Evolutionary conservation across 30 jellyfish, hydroid and myxozoan species (phyloP), one percentile per base, ranked within the genome.

Genomic region (Aurelia sp.): DNA sequence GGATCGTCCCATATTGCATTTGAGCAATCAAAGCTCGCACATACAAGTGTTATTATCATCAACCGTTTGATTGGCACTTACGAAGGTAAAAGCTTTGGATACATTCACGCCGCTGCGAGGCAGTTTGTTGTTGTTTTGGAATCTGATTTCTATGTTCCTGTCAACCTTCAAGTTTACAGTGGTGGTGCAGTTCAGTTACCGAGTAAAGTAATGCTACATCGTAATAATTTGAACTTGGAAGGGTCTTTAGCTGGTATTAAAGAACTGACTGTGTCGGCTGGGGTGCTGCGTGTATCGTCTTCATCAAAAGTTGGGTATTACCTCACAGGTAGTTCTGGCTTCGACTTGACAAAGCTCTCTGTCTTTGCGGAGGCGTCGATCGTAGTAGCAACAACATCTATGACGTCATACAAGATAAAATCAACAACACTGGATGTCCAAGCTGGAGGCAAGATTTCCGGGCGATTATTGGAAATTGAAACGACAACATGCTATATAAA

Each of bases 1-100:
- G 88, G 94, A 24, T 73, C 83, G 11, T 81, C 94, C 44, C 94
- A 85, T 62, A 30, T 85, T 38, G 94, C 87, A 50, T 85, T 85
- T 75, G 88, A 85, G 58, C 82, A 64, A 19, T 11, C 66, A 7
- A 68, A 62, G 2, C 88, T 35, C 2, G 76, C 74, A 3, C 35
- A 59, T 19, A 44, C 77, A 41, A 85, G 94, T 47, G 83, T 66
- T 8, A 21, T 72, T 40, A 40, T 74, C 33, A 38, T 66, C 48
- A 17, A 62, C 63, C 83, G 52, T 21, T 50, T 85, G 19, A 44
- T 85, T 1, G 82, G 88, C 41, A 72, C 83, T 4, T 63, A 22
- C 59, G 88, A 73, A 55, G 88, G 88, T 18, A 33, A 31, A 63
- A 67, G 88, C 61, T 75, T 40, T 67, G 94, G 94, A 13, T 73